Evolutionary conservation across 2,797 vertebrate genomes (phyloP), one percentile per base, ranked within the genome.

Genomic region (Buphagus erythrorhynchus): DNA sequence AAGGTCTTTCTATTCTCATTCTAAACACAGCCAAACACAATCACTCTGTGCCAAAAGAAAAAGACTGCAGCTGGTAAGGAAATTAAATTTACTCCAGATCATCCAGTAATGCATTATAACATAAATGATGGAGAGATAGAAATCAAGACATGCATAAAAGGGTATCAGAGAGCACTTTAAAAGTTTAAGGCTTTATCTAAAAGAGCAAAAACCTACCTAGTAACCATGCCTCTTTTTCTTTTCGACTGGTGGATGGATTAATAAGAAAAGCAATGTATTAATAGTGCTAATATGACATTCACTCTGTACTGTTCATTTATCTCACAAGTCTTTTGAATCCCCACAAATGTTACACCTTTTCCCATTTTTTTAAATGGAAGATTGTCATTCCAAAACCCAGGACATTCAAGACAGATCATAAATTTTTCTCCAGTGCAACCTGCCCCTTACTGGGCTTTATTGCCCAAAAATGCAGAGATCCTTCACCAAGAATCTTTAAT

Each of bases 11-110:
- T 93, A 63, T 95, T 97, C 91, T 96, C 59, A 97, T 95, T 95
- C 96, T 73, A 83, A 96, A 93, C 85, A 93, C 93, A 96, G 72
- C 18, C 87, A 93, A 92, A 88, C 85, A 48, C 63, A 91, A 95
- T 93, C 80, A 77, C 59, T 92, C 84, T 66, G 80, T 94, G 82
- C 91, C 92, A 96, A 89, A 93, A 96, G 88, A 91, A 96, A 94
- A 92, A 90, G 78, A 71, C 88, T 91, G 88, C 90, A 95, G 94
- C 85, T 95, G 93, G 88, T 95, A 93, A 91, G 95, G 96, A 97
- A 97, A 97, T 97, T 96, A 96, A 94, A 96, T 97, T 93, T 93
- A 93, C 69, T 89, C 86, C 90, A 90, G 78, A 94, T 89, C 85
- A 96, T 88, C 92, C 85, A 97, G 89, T 89, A 97, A 96, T 77